Evolutionary conservation across 2,113 vertebrate genomes (phyloP), one percentile per base, ranked within the genome.

Genomic region (Cryptomyrus ogoouensis): DNA sequence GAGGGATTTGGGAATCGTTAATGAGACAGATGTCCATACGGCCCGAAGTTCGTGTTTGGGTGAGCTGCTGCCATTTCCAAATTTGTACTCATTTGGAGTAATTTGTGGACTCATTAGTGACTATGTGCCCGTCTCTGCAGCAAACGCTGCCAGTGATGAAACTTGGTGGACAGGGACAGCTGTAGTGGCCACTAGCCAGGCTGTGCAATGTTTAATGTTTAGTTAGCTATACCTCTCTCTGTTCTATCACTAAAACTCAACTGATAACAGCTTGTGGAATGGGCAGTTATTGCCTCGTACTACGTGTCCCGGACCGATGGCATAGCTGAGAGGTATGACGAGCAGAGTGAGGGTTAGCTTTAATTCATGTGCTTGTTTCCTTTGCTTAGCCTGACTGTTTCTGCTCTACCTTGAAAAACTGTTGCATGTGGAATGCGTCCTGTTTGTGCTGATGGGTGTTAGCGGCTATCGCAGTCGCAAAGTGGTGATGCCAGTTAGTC

Each of bases 361-460:
- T 77, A 90, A 80, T 87, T 87, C 6, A 49, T 39, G 62, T 77
- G 46, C 39, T 83, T 89, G 88, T 80, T 89, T 89, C 39, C 12
- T 80, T 17, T 3, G 3, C 49, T 70, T 77, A 13, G 42, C 19
- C 44, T 49, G 44, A 47, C 47, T 88, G 31, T n/a, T 58, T 53
- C 50, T 39, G 21, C 47, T 56, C 52, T 13, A 49, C 50, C 4
- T 24, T 80, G 47, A 35, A 39, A 83, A 52, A 52, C n/a, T 13
- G 74, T 74, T 13, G 47, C 88, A 27, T 88, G 56, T 42, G 58
- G 10, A 77, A 50, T 12, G 4, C 84, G 10, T 50, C 44, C 5
- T 49, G 44, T 17, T 31, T 52, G 39, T 77, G 88, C 44, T 21
- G 27, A 77, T 0, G 44, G 58, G 49, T 19, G 15, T 80, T 39